phyloP scores from a whole-genome alignment of 53 echinoderm and acorn worm species.

The Apostichopus leukothele region DNA sequence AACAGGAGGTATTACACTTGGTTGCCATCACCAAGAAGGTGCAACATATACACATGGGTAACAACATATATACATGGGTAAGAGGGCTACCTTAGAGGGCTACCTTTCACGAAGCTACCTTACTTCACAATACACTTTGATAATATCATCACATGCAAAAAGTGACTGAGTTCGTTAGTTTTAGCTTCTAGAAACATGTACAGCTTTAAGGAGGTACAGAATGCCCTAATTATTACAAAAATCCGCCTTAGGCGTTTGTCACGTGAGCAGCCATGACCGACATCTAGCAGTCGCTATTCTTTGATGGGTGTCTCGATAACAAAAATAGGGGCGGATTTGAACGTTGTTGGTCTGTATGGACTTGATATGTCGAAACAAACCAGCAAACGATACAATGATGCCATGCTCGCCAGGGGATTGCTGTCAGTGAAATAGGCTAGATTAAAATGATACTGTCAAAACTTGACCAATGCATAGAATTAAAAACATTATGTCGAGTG shows the following conservation, averaged over 20 bases:
- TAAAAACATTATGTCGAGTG: no score
- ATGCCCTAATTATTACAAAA: neutral
- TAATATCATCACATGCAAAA: no score
- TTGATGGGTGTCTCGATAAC: neutral
- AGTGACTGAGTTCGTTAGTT: no score
- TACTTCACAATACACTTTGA: no score
- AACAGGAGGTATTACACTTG: no score
- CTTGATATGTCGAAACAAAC: neutral
- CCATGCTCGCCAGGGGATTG: neutral
- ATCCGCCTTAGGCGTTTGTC: neutral
- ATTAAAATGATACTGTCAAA: constrained; percentile 22
- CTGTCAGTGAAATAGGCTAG: constrained; percentile 26
- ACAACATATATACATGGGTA: no score
- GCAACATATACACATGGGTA: no score
- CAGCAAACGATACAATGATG: neutral
- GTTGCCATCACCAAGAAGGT: no score
- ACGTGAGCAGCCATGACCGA: neutral
- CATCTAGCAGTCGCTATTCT: neutral
- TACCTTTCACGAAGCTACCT: no score
- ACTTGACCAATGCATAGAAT: neutral
- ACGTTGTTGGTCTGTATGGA: no score
- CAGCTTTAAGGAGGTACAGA: neutral
- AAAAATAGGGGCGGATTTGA: neutral
- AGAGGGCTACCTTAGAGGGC: no score
- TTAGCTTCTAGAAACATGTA: no score